Evolutionary conservation across 1,140 invertebrate genomes (phyloP).

Genomic region (Subanguina moxae): DNA sequence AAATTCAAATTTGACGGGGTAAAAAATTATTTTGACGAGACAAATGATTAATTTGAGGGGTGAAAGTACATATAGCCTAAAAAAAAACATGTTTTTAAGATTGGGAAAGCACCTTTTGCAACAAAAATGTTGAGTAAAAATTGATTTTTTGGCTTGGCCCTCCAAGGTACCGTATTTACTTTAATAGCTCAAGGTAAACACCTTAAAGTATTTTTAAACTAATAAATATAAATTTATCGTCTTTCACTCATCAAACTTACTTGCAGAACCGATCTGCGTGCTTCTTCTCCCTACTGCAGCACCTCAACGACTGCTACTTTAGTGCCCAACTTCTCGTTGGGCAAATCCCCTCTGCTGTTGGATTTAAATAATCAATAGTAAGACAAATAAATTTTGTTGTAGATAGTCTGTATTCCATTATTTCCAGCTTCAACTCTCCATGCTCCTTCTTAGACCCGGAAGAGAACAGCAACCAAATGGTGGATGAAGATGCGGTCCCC

Average conservation of each 20-base stretch:
- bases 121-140: too few species aligned
- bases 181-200: too few species aligned
- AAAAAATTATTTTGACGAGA: too few species aligned
- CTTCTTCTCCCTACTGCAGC: conserved; percentile 2
- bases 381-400: background rate
- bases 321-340: background rate
- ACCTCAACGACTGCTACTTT: background rate
- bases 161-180: too few species aligned
- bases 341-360: background rate
- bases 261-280: background rate
- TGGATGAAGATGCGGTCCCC: conserved; percentile 2
- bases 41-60: too few species aligned
- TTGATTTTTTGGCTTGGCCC: too few species aligned
- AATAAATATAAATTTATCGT: background rate
- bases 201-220: background rate
- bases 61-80: too few species aligned
- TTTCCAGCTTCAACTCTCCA: conserved; percentile 16
- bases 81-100: too few species aligned
- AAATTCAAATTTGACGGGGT: too few species aligned
- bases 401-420: background rate
- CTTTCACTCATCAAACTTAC: background rate
- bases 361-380: background rate
- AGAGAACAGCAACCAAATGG: conserved; percentile 22
- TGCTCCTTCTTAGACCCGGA: background rate
- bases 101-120: too few species aligned